These are phyloP conservation scores for Heliothis subflexa DNA, from an alignment of 1,140 invertebrate species.

Conservation along the genomic window DNA sequence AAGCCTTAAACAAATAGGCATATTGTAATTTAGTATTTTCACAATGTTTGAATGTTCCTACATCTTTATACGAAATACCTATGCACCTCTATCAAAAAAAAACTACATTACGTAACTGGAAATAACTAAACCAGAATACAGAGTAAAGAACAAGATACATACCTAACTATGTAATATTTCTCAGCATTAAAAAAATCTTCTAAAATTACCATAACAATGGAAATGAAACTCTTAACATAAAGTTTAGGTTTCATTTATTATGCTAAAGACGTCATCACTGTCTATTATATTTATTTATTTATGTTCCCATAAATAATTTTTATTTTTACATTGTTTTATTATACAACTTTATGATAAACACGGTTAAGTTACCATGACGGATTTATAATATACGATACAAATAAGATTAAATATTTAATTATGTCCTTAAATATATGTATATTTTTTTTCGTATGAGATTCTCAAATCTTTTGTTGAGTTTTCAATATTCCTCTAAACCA, in stretches of 20 bases:
- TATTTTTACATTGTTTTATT: neutral
- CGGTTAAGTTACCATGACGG: constrained; percentile 21
- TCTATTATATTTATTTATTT: constrained; percentile 36
- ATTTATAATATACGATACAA: neutral
- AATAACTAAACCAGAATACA: neutral
- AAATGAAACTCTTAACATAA: constrained; percentile 25
- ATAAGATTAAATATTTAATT: no score
- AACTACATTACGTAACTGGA: neutral
- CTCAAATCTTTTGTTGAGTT: neutral
- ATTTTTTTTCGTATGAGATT: constrained; percentile 2
- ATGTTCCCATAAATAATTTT: constrained; percentile 15
- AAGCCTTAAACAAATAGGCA: no score
- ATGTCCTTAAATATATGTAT: no score
- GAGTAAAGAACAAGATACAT: constrained; percentile 1
- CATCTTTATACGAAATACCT: no score
- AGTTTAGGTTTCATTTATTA: constrained; percentile 11
- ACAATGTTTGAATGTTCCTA: no score
- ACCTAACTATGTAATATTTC: constrained; percentile 37
- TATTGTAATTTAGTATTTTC: no score
- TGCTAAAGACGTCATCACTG: constrained; percentile 19
- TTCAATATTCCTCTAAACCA: no score
- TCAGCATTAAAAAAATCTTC: constrained; percentile 34
- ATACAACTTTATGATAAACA: neutral
- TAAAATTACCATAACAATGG: constrained; percentile 45
- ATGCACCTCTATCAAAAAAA: no score